Evolutionary conservation across 2,797 vertebrate genomes (phyloP).

Genomic region (Parambassis ranga): DNA sequence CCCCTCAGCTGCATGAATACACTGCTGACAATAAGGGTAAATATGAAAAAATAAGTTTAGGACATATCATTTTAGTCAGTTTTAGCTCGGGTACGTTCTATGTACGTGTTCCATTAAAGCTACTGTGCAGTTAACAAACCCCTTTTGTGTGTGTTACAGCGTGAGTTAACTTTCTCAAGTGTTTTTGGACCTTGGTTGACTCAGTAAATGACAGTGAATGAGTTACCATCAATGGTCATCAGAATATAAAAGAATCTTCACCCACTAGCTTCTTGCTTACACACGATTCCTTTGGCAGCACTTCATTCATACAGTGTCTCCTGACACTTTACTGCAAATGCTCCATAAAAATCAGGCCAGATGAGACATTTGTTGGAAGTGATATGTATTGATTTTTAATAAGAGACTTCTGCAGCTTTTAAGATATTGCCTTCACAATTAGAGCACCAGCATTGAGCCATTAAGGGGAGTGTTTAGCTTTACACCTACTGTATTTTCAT

Average conservation of each 20-base stretch:
- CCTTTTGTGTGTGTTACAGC: too few species aligned
- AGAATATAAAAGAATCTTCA: neutral
- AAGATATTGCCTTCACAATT: conserved; percentile 79
- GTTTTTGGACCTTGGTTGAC: too few species aligned
- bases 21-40: too few species aligned
- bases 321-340: conserved; percentile 17
- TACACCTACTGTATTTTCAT: conserved; percentile 62
- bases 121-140: too few species aligned
- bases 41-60: too few species aligned
- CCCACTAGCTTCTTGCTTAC: neutral
- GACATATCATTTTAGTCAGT: too few species aligned
- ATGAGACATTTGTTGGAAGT: conserved; percentile 61
- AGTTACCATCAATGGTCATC: too few species aligned
- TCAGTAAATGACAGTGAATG: too few species aligned
- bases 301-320: neutral
- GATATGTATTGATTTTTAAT: conserved; percentile 74
- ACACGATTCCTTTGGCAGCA: neutral
- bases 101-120: too few species aligned
- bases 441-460: conserved; percentile 62
- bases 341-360: conserved; percentile 44
- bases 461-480: conserved; percentile 64
- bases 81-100: too few species aligned
- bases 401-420: conserved; percentile 73
- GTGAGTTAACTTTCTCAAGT: too few species aligned
- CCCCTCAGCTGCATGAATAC: too few species aligned